phyloP scores from a whole-genome alignment of 2,113 vertebrate species.

The rat (Rattus norvegicus) region GRCr8 NC_086039.1:141157501-141158000 shows the following conservation, averaged over 20 bases:
- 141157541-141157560: conserved; percentile 37
- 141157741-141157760: conserved; percentile 24
- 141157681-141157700: conserved; percentile 29
- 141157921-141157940: conserved; percentile 79
- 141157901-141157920: conserved; percentile 55
- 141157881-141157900: not conserved
- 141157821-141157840: conserved; percentile 63
- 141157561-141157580: not conserved
- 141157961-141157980: conserved; percentile 85
- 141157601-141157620: not conserved
- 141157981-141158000: conserved; percentile 86
- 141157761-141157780: not conserved
- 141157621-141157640: not conserved
- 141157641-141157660: conserved; percentile 68
- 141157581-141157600: conserved; percentile 17
- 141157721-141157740: not conserved
- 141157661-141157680: not conserved
- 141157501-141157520: not conserved
- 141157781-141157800: conserved; percentile 67
- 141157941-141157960: conserved; percentile 91
- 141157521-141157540: not conserved
- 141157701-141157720: conserved; percentile 1
- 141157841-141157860: conserved; percentile 1
- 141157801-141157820: conserved; percentile 76
- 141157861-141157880: conserved; percentile 19